A percentile compares a stretch with the other conserved stretches of the same genome.
phyloP scores from a whole-genome alignment of 2,797 vertebrate genomes.

The Sebastes minor region DNA sequence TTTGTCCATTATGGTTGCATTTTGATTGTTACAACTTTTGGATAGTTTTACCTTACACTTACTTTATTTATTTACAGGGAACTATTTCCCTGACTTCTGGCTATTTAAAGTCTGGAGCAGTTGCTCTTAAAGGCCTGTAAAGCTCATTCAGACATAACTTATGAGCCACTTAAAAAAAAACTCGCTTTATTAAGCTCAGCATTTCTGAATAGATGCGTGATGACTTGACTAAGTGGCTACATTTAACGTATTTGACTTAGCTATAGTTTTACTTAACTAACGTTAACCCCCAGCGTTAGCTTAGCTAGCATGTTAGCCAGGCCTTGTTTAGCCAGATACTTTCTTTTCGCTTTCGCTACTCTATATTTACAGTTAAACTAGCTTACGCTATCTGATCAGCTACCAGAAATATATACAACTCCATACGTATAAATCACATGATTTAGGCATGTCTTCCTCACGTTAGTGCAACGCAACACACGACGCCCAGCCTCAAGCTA shows the following conservation, averaged over 20 bases:
- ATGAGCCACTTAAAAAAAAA: neutral
- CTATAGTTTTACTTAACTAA: neutral
- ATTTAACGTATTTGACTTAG: neutral
- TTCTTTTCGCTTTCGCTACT: neutral
- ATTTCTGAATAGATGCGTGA: neutral
- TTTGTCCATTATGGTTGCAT: too few species aligned
- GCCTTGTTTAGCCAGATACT: neutral
- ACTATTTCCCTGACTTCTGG: neutral
- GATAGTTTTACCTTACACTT: too few species aligned
- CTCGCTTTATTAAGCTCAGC: neutral
- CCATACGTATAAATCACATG: accelerated
- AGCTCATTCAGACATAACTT: neutral
- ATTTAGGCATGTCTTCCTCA: neutral
- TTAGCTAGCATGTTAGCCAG: constrained; percentile 28
- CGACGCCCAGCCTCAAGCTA: neutral
- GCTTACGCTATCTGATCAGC: accelerated
- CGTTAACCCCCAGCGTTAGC: neutral
- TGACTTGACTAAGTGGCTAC: neutral
- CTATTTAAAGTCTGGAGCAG: too few species aligned
- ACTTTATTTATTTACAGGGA: too few species aligned
- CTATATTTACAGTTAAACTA: neutral
- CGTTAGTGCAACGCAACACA: neutral
- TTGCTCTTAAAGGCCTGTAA: neutral
- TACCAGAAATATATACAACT: accelerated
- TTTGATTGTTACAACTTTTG: too few species aligned